A percentile compares a stretch with the other conserved stretches of the same genome.
These are phyloP conservation scores for Bos indicus DNA, from an alignment of 2,113 vertebrate species.

Conservation along the genomic window DNA sequence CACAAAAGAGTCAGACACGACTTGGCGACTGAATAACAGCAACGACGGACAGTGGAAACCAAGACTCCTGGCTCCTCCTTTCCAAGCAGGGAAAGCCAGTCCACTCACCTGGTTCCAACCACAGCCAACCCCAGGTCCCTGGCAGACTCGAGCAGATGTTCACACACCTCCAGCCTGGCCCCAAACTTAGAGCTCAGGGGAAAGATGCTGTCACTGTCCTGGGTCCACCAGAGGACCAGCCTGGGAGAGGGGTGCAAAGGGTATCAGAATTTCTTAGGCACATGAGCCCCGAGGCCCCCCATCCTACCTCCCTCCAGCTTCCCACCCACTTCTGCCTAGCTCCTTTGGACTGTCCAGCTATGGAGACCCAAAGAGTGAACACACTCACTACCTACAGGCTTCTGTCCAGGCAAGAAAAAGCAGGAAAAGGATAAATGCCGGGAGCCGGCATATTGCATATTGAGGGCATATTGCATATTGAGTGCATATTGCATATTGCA, in stretches of 20 bases:
- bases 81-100: too few species aligned
- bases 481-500: too few species aligned
- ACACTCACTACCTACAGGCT: background rate
- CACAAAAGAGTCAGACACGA: background rate
- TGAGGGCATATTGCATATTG: too few species aligned
- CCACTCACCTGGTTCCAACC: constrained; percentile 73
- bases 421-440: background rate
- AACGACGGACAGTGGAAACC: background rate
- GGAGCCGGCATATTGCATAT: too few species aligned
- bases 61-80: background rate
- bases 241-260: background rate
- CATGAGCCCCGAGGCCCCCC: rapidly evolving
- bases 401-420: background rate
- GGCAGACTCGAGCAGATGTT: constrained; percentile 64
- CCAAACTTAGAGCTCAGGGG: constrained; percentile 63
- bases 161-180: constrained; percentile 62
- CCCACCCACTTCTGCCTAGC: background rate
- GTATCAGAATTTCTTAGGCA: background rate
- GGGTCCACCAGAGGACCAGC: background rate
- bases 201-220: background rate
- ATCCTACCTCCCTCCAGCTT: background rate
- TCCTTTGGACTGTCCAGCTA: background rate
- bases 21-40: background rate
- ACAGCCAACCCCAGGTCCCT: constrained; percentile 75
- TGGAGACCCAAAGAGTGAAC: background rate